phyloP scores from a whole-genome alignment of 2,113 vertebrate genomes.

The Bufo bufo region DNA sequence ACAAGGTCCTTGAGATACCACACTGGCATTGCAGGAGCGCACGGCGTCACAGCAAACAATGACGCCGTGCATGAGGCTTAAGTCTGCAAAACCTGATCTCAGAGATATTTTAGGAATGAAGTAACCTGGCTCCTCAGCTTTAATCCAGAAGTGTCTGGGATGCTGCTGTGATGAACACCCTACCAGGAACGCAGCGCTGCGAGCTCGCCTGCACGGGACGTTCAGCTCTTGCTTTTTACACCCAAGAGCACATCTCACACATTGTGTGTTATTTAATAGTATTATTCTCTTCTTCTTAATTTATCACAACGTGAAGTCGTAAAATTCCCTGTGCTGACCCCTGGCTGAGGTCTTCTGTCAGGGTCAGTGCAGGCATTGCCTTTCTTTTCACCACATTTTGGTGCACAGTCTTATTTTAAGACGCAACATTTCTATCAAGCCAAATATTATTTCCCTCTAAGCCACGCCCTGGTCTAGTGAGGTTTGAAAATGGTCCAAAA shows the following conservation, averaged over 20 bases:
- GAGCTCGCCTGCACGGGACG: not conserved
- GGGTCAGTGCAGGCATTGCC: not conserved
- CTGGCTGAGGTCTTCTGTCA: not conserved
- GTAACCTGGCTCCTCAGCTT: not conserved
- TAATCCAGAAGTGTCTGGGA: not conserved
- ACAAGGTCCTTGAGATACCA: too few relatives aligned
- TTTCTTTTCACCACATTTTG: too few relatives aligned
- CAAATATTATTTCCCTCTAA: too few relatives aligned
- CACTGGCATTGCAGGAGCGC: too few relatives aligned
- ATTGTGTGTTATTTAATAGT: slow-evolving; percentile 19
- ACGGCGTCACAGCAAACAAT: too few relatives aligned
- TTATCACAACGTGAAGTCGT: slow-evolving; percentile 8
- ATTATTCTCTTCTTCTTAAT: slow-evolving; percentile 14
- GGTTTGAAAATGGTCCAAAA: too few relatives aligned
- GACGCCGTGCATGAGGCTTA: too few relatives aligned
- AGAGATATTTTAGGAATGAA: slow-evolving; percentile 24
- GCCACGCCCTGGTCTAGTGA: too few relatives aligned
- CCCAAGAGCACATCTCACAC: slow-evolving; percentile 5
- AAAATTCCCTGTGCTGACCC: not conserved
- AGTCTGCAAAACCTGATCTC: not conserved
- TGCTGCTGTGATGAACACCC: not conserved
- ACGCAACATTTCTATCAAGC: too few relatives aligned
- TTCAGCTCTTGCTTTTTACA: slow-evolving; percentile 1
- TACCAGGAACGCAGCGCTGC: not conserved
- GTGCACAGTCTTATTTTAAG: too few relatives aligned